Evolutionary conservation across 2,797 vertebrate species (phyloP), one percentile per base, ranked within the genome.

Genomic region (Channa striata): DNA sequence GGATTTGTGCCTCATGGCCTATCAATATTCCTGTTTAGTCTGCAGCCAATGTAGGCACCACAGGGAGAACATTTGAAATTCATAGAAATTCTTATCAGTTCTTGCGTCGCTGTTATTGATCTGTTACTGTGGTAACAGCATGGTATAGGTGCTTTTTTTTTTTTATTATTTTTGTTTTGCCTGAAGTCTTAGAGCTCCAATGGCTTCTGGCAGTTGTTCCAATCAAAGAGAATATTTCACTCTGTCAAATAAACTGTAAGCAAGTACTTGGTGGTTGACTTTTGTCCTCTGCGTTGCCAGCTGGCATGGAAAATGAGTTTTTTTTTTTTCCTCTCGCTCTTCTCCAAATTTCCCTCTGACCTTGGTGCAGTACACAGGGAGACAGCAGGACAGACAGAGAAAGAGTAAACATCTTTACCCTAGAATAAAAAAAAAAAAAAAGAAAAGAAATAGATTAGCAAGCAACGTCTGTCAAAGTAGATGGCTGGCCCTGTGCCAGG

Each of bases 401-500:
- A 77, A 72, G 60, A 60, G 77, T 82, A 87, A 89, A 88, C 85
- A 87, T 92, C 81, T 90, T 90, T 87, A 84, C 82, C 75, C 90
- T 62, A 53, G 53, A 66, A 67, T 48, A 68, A 68, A 59, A 59
- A 46, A 68, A 65, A 69, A 48, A 47, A 68, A 19, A 61, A 61
- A 67, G 53, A 66, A 74, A 67, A 74, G 79, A 90, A 88, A 92
- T 92, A 92, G 93, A 94, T 92, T 90, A 91, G 88, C 72, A 44
- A 73, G 68, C 76, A 77, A 82, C 74, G 89, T 92, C 89, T 85
- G 86, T 94, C 92, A 93, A 84, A 95, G 92, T 94, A 90, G 90
- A 84, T 76, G 81, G n/a, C 88, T 93, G 93, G 93, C 89, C 67
- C 34, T 0, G 60, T 71, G 91, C 93, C 94, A 94, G 70, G 62